Evolutionary conservation across 1,140 invertebrate species (phyloP).

Genomic region (Zaprionus inermis): DNA sequence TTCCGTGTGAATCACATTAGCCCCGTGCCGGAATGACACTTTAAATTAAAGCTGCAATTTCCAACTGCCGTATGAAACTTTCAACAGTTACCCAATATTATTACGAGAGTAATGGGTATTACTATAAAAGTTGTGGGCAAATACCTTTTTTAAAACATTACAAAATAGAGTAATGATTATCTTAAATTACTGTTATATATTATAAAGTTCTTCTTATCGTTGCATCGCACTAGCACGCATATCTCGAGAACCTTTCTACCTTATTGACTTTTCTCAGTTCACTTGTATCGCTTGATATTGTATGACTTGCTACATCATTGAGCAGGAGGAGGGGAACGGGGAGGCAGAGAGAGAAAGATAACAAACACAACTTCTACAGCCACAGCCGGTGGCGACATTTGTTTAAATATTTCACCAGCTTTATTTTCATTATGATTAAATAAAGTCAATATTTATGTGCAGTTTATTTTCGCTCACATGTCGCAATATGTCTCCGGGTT

Average conservation of each 20-base stretch:
- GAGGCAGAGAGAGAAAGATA: conserved; percentile 11
- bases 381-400: conserved; percentile 32
- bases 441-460: conserved; percentile 54
- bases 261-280: conserved; percentile 29
- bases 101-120: neutral
- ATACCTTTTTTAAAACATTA: neutral
- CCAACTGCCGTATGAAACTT: too few relatives aligned
- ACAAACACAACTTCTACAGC: conserved; percentile 41
- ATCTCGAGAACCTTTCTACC: conserved; percentile 9
- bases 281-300: conserved; percentile 7
- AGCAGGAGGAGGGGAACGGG: neutral
- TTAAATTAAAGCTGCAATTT: neutral
- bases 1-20: neutral
- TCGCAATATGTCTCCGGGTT: conserved; percentile 21
- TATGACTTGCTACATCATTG: neutral
- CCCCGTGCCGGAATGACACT: neutral
- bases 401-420: conserved; percentile 59
- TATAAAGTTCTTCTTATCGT: neutral
- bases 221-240: neutral
- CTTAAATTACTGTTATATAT: neutral
- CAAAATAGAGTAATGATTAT: neutral
- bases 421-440: conserved; percentile 37
- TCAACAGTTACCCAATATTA: neutral
- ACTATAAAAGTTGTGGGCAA: neutral
- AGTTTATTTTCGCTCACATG: conserved; percentile 29